phyloP scores from a whole-genome alignment of 2,888 invertebrate genomes.

The Cephalotes varians region DNA sequence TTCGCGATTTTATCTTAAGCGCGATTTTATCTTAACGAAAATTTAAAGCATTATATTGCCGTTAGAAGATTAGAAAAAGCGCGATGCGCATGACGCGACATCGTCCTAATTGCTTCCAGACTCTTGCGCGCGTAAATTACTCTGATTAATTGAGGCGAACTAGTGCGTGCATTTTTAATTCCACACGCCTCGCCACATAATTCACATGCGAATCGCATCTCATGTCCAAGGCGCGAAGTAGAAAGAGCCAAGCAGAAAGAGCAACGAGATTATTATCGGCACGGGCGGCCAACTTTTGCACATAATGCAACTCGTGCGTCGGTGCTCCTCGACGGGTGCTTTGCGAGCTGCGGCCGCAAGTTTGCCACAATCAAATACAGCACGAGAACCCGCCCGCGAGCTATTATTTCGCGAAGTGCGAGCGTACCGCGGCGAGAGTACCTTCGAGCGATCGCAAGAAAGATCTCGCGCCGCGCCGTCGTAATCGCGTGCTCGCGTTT shows the following conservation, averaged over 20 bases:
- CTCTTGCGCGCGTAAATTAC: conserved; percentile 63
- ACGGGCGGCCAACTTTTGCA: conserved; percentile 52
- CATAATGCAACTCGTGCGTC: conserved; percentile 43
- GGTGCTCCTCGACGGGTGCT: conserved; percentile 38
- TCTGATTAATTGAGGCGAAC: conserved; percentile 59
- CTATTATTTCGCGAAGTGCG: conserved; percentile 52
- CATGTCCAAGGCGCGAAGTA: conserved; percentile 31
- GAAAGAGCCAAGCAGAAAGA: conserved; percentile 39
- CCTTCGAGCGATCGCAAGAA: conserved; percentile 32
- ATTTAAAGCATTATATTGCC: conserved; percentile 9
- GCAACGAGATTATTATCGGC: conserved; percentile 52
- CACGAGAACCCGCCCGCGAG: conserved; percentile 47
- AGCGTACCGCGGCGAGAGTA: conserved; percentile 24
- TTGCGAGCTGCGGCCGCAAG: conserved; percentile 44
- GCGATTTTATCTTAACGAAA: conserved; percentile 23
- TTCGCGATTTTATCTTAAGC: not conserved
- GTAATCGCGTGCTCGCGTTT: conserved; percentile 49
- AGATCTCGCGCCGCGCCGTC: conserved; percentile 14
- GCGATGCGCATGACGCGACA: conserved; percentile 48
- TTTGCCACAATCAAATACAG: conserved; percentile 53
- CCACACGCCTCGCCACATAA: conserved; percentile 53
- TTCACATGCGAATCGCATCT: conserved; percentile 53
- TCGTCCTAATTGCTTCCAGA: conserved; percentile 64
- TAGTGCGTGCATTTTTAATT: conserved; percentile 57
- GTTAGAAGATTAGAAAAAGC: conserved; percentile 32